Percentiles rank a stretch among this genome's conserved stretches.
These are phyloP conservation scores for Ceratotherium simum DNA, from an alignment of 2,113 vertebrate species.

Conservation along the genomic window DNA sequence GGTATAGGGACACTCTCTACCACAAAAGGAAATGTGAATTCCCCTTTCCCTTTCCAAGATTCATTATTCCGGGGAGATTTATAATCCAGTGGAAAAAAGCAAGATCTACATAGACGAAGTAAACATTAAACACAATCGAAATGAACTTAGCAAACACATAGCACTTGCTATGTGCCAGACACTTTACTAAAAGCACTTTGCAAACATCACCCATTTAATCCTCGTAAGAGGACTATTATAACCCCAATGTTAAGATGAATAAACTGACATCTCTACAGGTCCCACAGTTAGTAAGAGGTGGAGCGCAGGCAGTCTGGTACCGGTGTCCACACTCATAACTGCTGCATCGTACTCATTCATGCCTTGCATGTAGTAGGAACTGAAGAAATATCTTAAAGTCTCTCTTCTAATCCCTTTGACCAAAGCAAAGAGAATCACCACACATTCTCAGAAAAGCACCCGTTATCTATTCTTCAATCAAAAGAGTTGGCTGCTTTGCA, in stretches of 20 bases:
- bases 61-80: neutral
- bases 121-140: slow-evolving; percentile 1
- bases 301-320: neutral
- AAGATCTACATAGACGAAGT: neutral
- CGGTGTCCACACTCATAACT: neutral
- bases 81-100: neutral
- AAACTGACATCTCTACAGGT: neutral
- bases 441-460: neutral
- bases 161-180: neutral
- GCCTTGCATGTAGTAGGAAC: neutral
- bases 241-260: neutral
- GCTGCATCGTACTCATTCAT: neutral
- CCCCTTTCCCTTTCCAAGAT: neutral
- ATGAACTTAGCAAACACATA: neutral
- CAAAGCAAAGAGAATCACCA: slow-evolving; percentile 5
- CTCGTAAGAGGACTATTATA: neutral
- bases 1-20: neutral
- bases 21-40: neutral
- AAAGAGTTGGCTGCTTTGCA: slow-evolving; percentile 17
- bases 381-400: neutral
- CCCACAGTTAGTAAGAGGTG: neutral
- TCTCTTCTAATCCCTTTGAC: neutral
- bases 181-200: neutral
- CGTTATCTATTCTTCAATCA: neutral
- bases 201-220: neutral